Conservation (phyloP, 2,797 vertebrate genomes). For the Melanotaenia boesemani region DNA sequence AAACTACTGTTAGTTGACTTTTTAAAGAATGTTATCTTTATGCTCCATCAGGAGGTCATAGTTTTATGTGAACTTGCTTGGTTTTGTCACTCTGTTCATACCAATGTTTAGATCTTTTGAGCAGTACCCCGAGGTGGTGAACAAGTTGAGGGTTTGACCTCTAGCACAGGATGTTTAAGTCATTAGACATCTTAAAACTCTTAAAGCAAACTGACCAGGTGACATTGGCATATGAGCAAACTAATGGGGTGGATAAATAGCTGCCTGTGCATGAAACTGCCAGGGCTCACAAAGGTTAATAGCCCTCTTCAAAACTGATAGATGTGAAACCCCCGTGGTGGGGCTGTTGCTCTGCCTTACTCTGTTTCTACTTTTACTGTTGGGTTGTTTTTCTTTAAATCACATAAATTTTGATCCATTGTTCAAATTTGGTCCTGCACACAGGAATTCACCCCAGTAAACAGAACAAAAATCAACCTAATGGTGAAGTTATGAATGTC, state of each 20-base stretch:
- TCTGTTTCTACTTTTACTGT: too few relatives aligned
- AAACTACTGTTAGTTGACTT: background rate
- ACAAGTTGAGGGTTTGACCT: background rate
- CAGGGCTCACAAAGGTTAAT: slow-evolving; percentile 18
- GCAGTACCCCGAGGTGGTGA: background rate
- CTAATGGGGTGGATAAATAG: slow-evolving; percentile 1
- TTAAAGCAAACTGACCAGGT: background rate
- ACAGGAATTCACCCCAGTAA: background rate
- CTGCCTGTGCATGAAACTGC: background rate
- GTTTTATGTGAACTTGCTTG: background rate
- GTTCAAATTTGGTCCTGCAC: background rate
- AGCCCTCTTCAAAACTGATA: background rate
- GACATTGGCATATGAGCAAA: background rate
- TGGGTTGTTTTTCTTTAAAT: background rate
- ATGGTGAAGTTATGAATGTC: background rate
- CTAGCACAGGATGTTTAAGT: background rate
- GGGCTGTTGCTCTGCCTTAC: background rate
- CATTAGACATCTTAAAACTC: background rate
- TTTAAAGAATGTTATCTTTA: background rate
- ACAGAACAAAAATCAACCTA: background rate
- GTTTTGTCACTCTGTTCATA: background rate
- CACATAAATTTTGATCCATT: background rate
- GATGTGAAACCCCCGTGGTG: slow-evolving; percentile 6
- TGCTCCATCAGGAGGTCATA: background rate
- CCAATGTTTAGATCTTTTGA: slow-evolving; percentile 1